phyloP scores from a whole-genome alignment of 2,113 vertebrate species.

The Phoenicopterus ruber region DNA sequence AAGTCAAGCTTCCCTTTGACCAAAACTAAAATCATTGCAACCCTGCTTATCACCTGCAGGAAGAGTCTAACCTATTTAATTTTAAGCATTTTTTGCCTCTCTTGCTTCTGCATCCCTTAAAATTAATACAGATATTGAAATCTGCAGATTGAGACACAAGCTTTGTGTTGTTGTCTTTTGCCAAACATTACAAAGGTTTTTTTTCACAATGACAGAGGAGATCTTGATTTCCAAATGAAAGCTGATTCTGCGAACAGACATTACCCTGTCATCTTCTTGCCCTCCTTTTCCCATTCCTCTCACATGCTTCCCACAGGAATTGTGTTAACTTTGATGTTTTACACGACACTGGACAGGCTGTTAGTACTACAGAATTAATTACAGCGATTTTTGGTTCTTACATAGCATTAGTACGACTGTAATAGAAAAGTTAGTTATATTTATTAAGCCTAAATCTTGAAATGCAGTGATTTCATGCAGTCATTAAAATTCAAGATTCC shows the following conservation, averaged over 20 bases:
- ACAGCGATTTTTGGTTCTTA: neutral
- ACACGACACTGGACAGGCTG: neutral
- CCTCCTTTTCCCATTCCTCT: neutral
- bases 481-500: neutral
- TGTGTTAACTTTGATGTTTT: neutral
- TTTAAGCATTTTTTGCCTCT: neutral
- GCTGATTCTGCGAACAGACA: neutral
- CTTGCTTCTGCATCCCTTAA: neutral
- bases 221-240: neutral
- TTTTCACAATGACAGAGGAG: neutral
- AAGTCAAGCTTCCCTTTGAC: neutral
- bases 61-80: fast-evolving
- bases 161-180: neutral
- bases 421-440: neutral
- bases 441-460: neutral
- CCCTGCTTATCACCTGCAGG: neutral
- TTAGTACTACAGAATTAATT: neutral
- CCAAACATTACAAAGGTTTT: neutral
- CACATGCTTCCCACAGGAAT: neutral
- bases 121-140: neutral
- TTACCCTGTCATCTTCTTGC: neutral
- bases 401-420: neutral
- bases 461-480: neutral
- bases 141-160: neutral
- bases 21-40: neutral